phyloP scores from a whole-genome alignment of 1,140 invertebrate genomes.

The Bilobella aurantiaca region DNA sequence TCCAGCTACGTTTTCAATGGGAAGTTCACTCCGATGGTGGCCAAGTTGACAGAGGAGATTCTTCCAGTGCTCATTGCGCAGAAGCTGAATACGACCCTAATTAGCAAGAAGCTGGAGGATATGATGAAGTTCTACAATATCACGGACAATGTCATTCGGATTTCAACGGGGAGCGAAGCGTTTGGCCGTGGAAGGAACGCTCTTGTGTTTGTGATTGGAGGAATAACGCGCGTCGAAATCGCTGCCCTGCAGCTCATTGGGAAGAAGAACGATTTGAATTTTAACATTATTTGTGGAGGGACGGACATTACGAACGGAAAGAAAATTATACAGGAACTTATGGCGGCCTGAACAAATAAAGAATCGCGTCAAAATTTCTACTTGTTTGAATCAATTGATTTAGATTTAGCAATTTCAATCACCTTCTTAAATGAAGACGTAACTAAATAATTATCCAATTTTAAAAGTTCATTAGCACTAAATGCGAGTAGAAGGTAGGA shows the following conservation, averaged over 20 bases:
- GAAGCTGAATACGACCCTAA: slow-evolving; percentile 20
- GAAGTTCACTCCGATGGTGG: slow-evolving; percentile 30
- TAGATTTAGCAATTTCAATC: too few relatives aligned
- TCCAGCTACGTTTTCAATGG: slow-evolving; percentile 32
- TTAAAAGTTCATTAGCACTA: too few relatives aligned
- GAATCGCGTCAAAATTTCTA: too few relatives aligned
- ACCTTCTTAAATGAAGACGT: too few relatives aligned
- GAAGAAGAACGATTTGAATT: slow-evolving; percentile 16
- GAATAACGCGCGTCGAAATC: slow-evolving; percentile 29
- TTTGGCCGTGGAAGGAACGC: slow-evolving; percentile 29
- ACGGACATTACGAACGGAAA: slow-evolving; percentile 33
- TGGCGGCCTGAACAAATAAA: background rate
- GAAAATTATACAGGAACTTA: slow-evolving; percentile 22
- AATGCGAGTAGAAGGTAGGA: too few relatives aligned
- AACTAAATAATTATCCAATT: too few relatives aligned
- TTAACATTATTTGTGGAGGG: slow-evolving; percentile 31
- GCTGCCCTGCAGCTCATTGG: slow-evolving; percentile 27
- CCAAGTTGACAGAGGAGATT: slow-evolving; percentile 29
- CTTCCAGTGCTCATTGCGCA: slow-evolving; percentile 18
- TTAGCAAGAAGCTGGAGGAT: slow-evolving; percentile 31
- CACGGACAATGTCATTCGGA: slow-evolving; percentile 18
- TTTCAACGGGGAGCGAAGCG: slow-evolving; percentile 11
- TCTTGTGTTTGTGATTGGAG: slow-evolving; percentile 32
- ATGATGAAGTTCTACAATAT: slow-evolving; percentile 25
- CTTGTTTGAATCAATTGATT: too few relatives aligned